phyloP scores from a whole-genome alignment of 2,797 vertebrate genomes.

The Eleutherodactylus coqui region DNA sequence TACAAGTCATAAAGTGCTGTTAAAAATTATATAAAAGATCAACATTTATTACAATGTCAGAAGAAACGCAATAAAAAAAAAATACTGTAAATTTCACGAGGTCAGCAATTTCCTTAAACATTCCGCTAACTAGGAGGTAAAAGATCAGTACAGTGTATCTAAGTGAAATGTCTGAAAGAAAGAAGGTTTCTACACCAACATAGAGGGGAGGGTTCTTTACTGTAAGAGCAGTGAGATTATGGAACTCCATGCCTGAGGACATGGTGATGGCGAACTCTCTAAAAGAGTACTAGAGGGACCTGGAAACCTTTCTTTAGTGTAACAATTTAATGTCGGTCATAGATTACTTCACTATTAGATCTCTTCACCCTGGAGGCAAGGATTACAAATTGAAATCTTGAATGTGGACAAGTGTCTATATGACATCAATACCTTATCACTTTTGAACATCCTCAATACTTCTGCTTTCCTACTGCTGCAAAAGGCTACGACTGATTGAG shows the following conservation, averaged over 20 bases:
- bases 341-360: too few relatives aligned
- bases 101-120: constrained; percentile 47
- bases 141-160: constrained; percentile 17
- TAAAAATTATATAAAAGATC: constrained; percentile 51
- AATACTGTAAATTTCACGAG: constrained; percentile 45
- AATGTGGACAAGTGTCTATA: background rate
- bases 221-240: too few relatives aligned
- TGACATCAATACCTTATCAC: background rate
- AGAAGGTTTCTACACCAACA: too few relatives aligned
- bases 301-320: too few relatives aligned
- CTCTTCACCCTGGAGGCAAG: too few relatives aligned
- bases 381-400: background rate
- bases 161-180: too few relatives aligned
- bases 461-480: constrained; percentile 55
- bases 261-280: too few relatives aligned
- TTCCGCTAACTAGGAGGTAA: constrained; percentile 40
- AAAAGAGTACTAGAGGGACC: too few relatives aligned
- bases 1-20: constrained; percentile 60
- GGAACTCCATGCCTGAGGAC: too few relatives aligned
- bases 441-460: background rate
- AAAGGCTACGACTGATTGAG: constrained; percentile 38
- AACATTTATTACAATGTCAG: constrained; percentile 56
- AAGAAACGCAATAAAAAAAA: constrained; percentile 47
- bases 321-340: too few relatives aligned
- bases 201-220: too few relatives aligned